Base-by-base conservation (phyloP, 30 jellyfish, hydroid and myxozoan species). In the Phacellophora camtschatica region DNA sequence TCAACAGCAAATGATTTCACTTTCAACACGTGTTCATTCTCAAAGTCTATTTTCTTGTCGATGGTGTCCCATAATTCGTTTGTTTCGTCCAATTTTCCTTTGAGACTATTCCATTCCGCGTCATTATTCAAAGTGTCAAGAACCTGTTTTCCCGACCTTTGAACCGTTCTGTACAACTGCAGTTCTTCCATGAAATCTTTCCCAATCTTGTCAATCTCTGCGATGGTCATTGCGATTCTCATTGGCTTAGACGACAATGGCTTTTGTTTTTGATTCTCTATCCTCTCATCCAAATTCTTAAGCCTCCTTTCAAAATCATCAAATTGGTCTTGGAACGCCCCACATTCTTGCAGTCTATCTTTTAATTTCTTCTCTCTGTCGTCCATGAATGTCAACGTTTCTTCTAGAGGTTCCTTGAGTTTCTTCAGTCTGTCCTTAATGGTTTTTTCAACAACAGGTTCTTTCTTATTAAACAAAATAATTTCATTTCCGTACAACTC, bases 251-350 rank as follows among this genome's bases (percentile, higher is more conserved):
- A 55, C 19, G 99, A 93, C 66, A 81, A 48, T 29, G 97, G 97
- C 61, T 93, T 87, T 70, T 66, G 81, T 36, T 82, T 81, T 42
- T 85, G 96, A 4, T 82, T 90, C 24, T 81, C 95, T 25, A 87
- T 82, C 53, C 96, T 46, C 1, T 86, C 97, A 39, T 93, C 95
- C 7, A 93, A 28, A 27, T 87, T 93, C 27, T 82, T 83, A 74
- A 93, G 41, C 28, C 99, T 83, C 50, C 99, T 90, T 18, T 67
- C 69, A 69, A 93, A 65, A 49, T 93, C 99, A 56, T 93, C 99
- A 77, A 81, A 62, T 65, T 93, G 99, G 53, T 93, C 99, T 77
- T 93, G 99, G 87, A 93, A 67, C 1, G 99, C 99, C 0, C 99
- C 99, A 61, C 97, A 84, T 42, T 93, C 99, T 71, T 87, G 96